Evolutionary conservation across 2,888 invertebrate species (phyloP), one percentile per base, ranked within the genome.

Genomic region (Anagyrus pseudococci): DNA sequence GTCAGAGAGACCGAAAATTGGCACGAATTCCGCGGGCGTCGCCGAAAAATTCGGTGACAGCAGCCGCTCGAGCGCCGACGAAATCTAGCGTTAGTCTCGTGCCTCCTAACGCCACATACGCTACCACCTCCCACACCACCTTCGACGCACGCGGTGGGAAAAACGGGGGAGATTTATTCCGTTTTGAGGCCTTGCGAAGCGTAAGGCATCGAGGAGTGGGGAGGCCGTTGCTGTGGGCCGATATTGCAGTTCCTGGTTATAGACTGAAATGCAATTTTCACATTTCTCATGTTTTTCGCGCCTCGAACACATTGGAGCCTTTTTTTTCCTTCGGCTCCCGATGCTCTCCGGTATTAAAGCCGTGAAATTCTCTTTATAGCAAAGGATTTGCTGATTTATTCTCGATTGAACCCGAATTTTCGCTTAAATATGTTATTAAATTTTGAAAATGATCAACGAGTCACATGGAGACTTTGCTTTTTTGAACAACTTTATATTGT

Each of bases 11-110:
- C 4, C 46, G 52, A 59, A 59, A 59, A 59, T 53, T 59, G 53
- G 59, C 52, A 59, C 52, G 47, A 53, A 52, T 59, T 53, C 53
- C 47, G 59, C 33, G 47, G 26, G 29, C 49, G 59, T 59, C 50
- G 43, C 58, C 46, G 23, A 46, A 23, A 20, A 49, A 48, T 8
- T 41, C 20, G 26, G 44, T 20, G 53, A 23, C 41, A 40, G 29
- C 33, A 10, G n/a, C n/a, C n/a, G n/a, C 41, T n/a, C 41, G n/a
- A 41, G 19, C 4, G 41, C 2, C n/a, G 46, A 8, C 10, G 44
- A 46, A 46, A 46, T 46, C 23, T 46, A 46, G 15, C 4, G 22
- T 22, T 19, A 22, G 13, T 46, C n/a, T n/a, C n/a, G n/a, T n/a
- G n/a, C n/a, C n/a, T n/a, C n/a, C n/a, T n/a, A n/a, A n/a, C 40